Percentiles rank a stretch among this genome's conserved stretches.
Evolutionary conservation across 1,140 invertebrate genomes (phyloP).

Genomic region (Aphelenchoides avenae): DNA sequence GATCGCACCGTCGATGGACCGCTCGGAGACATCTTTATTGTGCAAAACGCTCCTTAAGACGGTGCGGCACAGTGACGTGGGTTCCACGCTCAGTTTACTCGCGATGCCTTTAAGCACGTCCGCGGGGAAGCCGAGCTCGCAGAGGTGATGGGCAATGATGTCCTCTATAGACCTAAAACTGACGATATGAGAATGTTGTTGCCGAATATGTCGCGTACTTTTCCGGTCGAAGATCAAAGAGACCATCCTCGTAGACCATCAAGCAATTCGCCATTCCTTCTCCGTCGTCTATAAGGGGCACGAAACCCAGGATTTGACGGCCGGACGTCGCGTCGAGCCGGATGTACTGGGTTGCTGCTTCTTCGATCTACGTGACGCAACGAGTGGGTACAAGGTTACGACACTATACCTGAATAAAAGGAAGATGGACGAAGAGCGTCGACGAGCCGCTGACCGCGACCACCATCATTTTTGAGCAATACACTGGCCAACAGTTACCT

Average conservation of each 20-base stretch:
- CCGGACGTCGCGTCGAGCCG: neutral
- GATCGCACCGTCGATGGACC: slow-evolving; percentile 34
- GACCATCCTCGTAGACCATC: slow-evolving; percentile 11
- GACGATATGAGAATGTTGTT: neutral
- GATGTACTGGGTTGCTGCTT: slow-evolving; percentile 1
- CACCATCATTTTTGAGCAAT: neutral
- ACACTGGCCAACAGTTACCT: neutral
- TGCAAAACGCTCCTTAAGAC: slow-evolving; percentile 8
- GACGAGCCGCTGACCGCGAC: neutral
- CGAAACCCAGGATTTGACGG: slow-evolving; percentile 15
- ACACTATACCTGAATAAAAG: neutral
- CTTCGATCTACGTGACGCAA: neutral
- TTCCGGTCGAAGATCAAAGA: slow-evolving; percentile 16
- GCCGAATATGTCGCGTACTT: slow-evolving; percentile 16
- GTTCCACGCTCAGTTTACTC: slow-evolving; percentile 6
- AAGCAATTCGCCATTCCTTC: slow-evolving; percentile 11
- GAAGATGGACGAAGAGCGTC: slow-evolving; percentile 1
- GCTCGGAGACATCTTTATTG: slow-evolving; percentile 4
- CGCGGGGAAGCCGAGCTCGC: neutral
- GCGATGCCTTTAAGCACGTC: slow-evolving; percentile 14
- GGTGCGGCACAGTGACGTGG: slow-evolving; percentile 4
- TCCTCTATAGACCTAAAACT: slow-evolving; percentile 16
- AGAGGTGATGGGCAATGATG: slow-evolving; percentile 8
- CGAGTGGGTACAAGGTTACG: neutral
- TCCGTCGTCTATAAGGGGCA: slow-evolving; percentile 2